Conservation (phyloP, 2,113 vertebrate species). For the Nothobranchius furzeri region DNA sequence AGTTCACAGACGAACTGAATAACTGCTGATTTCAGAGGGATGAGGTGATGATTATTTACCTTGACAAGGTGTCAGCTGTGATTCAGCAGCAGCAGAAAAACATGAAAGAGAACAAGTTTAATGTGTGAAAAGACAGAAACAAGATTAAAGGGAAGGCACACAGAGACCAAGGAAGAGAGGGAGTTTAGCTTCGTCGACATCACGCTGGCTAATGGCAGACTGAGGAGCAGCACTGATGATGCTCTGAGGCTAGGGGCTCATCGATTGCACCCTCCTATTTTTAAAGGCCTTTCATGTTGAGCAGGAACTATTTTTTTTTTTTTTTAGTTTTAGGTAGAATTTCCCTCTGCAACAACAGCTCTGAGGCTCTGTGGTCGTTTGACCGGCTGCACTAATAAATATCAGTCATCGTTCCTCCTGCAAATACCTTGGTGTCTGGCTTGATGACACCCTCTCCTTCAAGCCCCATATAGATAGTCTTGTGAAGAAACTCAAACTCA, state of each 20-base stretch:
- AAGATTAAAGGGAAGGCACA: conserved; percentile 34
- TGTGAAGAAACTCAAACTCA: no score
- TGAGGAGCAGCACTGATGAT: conserved; percentile 18
- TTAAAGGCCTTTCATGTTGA: conserved; percentile 36
- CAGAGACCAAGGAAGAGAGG: conserved; percentile 13
- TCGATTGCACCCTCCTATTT: conserved; percentile 47
- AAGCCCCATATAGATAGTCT: no score
- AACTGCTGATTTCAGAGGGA: conserved; percentile 10
- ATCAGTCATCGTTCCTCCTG: conserved; percentile 44
- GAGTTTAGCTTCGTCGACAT: conserved; percentile 52
- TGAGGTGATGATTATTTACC: conserved; percentile 55
- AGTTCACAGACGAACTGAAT: conserved; percentile 1
- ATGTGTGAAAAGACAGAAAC: conserved; percentile 27
- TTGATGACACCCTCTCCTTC: no score
- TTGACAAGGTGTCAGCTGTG: conserved; percentile 36
- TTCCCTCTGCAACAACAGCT: conserved; percentile 37
- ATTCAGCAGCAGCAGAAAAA: conserved; percentile 49
- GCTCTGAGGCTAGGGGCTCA: conserved; percentile 39
- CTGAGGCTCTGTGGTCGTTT: conserved; percentile 33
- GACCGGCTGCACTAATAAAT: conserved; percentile 42
- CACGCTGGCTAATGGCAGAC: conserved; percentile 32
- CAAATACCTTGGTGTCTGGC: background rate
- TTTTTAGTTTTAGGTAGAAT: conserved; percentile 6
- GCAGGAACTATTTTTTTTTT: conserved; percentile 6
- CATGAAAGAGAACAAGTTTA: conserved; percentile 53